Evolutionary conservation across 64 coral and sea anemone genomes (phyloP), one percentile per base, ranked within the genome.

Genomic region (Stylophora pistillata): DNA sequence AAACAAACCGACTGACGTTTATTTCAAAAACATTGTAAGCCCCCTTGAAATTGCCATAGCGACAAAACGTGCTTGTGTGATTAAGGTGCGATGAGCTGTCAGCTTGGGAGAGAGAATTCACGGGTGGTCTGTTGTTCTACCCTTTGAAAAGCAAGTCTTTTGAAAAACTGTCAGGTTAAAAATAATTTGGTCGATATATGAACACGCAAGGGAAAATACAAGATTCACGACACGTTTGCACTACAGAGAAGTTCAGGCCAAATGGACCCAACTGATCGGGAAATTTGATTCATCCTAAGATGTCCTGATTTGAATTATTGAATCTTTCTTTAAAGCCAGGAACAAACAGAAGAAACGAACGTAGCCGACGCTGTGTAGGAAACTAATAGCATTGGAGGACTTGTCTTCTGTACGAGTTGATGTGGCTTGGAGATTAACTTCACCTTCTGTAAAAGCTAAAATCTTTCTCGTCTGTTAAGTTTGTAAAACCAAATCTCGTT

Each of bases 1-100:
- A 53, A 84, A 13, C 33, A 84, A 84, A 84, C 62, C 23, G 58
- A 69, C 18, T 30, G 80, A 84, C 80, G 69, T 84, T 69, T 70
- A 10, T 84, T 68, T 84, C 80, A 23, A 52, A 3, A 84, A n/a
- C 21, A 84, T 59, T 28, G 80, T 53, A 84, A 32, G 69, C 80
- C 29, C 33, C 58, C 34, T 68, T 84, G 62, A 69, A 41, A 70
- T 84, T 25, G 37, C 80, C 61, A 84, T 84, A 61, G 33, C 80
- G 69, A 84, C 62, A 84, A 53, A 28, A 34, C 61, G 20, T 53
- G 61, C 65, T 13, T 53, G 31, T 84, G 20, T 84, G 62, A 68
- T 84, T 41, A 84, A 63, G n/a, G 23, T 13, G 12, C 20, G 2
- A 84, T 52, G 15, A 70, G 32, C 34, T 53, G 62, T 84, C 80